These are phyloP conservation scores for Papilio xuthus DNA, from an alignment of 1,140 invertebrate species.

Conservation along the genomic window DNA sequence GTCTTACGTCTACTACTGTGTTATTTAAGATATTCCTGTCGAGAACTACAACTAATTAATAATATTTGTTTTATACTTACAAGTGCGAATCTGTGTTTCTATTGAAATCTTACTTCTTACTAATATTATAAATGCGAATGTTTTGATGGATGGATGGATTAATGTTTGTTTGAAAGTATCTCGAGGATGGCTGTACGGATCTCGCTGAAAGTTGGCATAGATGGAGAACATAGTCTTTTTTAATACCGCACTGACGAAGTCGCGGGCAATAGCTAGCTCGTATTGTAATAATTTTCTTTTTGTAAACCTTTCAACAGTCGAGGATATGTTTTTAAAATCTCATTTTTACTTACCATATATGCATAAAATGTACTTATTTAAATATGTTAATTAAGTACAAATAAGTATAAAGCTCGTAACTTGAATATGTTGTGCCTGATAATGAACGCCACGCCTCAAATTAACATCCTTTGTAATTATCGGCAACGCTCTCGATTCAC, in stretches of 20 bases:
- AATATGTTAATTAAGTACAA: neutral
- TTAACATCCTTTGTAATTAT: conserved; percentile 23
- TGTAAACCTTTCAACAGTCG: too few relatives aligned
- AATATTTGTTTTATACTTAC: neutral
- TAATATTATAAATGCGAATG: too few relatives aligned
- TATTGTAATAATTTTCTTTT: too few relatives aligned
- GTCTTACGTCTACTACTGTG: neutral
- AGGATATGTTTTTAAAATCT: neutral
- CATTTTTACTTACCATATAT: neutral
- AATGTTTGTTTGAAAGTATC: too few relatives aligned
- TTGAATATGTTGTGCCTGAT: neutral
- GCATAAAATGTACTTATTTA: neutral
- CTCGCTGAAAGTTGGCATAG: too few relatives aligned
- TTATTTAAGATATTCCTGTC: conserved; percentile 23
- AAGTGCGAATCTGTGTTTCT: neutral
- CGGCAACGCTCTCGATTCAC: conserved; percentile 2
- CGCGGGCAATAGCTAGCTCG: too few relatives aligned
- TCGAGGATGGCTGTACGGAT: too few relatives aligned
- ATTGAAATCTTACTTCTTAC: too few relatives aligned
- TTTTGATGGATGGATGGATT: too few relatives aligned
- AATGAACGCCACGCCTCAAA: neutral
- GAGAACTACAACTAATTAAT: conserved; percentile 8
- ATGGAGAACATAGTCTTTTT: too few relatives aligned
- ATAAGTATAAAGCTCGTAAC: neutral
- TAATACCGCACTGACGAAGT: too few relatives aligned